Conservation (phyloP, 2,888 invertebrate species). For the Leptinotarsa peninsularis region DNA sequence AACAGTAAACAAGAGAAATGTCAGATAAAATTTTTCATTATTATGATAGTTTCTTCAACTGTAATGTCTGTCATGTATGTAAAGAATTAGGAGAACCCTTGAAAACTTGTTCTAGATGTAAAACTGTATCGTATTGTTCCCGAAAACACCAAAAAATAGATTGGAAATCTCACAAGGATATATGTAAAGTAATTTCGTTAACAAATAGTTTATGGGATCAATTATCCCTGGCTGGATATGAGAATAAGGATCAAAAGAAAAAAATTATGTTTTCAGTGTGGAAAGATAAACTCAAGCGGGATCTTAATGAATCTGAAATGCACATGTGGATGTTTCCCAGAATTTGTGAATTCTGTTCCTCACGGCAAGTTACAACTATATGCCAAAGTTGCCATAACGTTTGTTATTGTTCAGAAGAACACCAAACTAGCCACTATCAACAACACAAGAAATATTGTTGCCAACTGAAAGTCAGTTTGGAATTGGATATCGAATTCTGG, state of each 20-base stretch:
- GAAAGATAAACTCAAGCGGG: conserved; percentile 47
- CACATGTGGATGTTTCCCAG: conserved; percentile 59
- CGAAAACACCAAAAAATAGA: conserved; percentile 82
- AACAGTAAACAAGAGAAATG: neutral
- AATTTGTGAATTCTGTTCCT: conserved; percentile 54
- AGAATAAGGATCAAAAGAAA: conserved; percentile 34
- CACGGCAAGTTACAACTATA: conserved; percentile 40
- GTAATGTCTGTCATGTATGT: conserved; percentile 53
- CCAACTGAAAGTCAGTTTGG: conserved; percentile 47
- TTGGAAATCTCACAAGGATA: conserved; percentile 81
- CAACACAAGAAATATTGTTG: conserved; percentile 48
- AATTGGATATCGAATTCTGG: conserved; percentile 28
- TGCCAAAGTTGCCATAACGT: conserved; percentile 52
- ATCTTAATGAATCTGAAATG: conserved; percentile 50
- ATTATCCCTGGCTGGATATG: conserved; percentile 33
- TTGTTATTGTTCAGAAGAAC: conserved; percentile 52
- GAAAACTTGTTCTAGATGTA: conserved; percentile 78
- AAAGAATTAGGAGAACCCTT: conserved; percentile 42
- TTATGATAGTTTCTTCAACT: conserved; percentile 44
- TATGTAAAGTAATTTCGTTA: conserved; percentile 64
- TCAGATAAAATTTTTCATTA: neutral
- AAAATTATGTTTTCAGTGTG: conserved; percentile 43
- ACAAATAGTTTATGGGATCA: conserved; percentile 25
- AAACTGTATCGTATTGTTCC: conserved; percentile 80
- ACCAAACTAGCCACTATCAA: conserved; percentile 38